A percentile compares a stretch with the other conserved stretches of the same genome.
Evolutionary conservation across 2,797 vertebrate genomes (phyloP).

Genomic region (Coreius guichenoti): DNA sequence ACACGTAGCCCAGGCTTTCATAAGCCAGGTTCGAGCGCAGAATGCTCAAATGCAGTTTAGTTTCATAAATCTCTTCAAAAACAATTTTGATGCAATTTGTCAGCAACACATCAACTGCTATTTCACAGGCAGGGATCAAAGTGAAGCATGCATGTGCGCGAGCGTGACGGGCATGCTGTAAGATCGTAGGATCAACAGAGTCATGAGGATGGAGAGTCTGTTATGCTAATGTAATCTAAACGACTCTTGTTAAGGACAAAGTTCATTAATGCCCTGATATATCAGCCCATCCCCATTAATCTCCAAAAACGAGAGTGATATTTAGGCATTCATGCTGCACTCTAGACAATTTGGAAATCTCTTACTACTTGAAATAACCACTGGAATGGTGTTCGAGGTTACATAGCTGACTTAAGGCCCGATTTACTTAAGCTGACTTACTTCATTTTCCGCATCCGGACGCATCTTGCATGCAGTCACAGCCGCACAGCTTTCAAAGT

Average conservation of each 20-base stretch:
- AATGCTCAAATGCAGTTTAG: slow-evolving; percentile 29
- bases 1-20: slow-evolving; percentile 31
- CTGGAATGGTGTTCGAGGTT: neutral
- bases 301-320: neutral
- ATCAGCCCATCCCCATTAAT: slow-evolving; percentile 24
- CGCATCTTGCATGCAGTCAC: too few relatives aligned
- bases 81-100: slow-evolving; percentile 40
- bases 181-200: neutral
- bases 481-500: too few relatives aligned
- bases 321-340: neutral
- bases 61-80: slow-evolving; percentile 38
- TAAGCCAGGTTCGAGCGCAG: slow-evolving; percentile 28
- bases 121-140: slow-evolving; percentile 32
- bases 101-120: slow-evolving; percentile 35
- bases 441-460: too few relatives aligned
- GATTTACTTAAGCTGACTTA: too few relatives aligned
- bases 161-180: slow-evolving; percentile 1
- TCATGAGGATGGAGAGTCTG: slow-evolving; percentile 19
- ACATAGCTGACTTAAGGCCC: neutral
- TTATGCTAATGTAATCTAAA: slow-evolving; percentile 49
- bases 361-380: neutral
- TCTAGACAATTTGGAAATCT: neutral
- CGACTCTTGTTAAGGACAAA: slow-evolving; percentile 35
- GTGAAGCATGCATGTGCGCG: neutral
- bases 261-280: slow-evolving; percentile 46